Base-by-base conservation (phyloP, 1,140 invertebrate species). In the Galleria mellonella region DNA sequence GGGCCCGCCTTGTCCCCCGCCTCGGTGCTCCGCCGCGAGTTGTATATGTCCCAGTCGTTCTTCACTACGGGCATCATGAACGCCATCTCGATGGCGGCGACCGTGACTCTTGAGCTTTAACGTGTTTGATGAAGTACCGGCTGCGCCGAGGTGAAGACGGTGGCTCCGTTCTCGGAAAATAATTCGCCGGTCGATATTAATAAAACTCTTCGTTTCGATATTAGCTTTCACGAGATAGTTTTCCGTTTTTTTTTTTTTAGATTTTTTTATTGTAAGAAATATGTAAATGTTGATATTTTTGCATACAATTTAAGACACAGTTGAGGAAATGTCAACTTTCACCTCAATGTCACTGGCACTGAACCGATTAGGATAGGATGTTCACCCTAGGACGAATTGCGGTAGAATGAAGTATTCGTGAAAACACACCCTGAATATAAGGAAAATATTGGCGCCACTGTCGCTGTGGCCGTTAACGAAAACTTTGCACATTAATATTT, bases 31-130 rank as follows among this genome's bases (percentile, higher is more conserved):
- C 93, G 89, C 77, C 93, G 92, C 46, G 91, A 92, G 86, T 94
- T 94, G 88, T 96, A 96, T 75, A 96, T 96, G 75, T 96, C 93
- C 89, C 93, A 96, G 83, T 96, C 94, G 85, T 96, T 96, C 89
- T 95, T 96, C 77, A 96, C 91, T 52, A 96, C 94, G 30, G 94
- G 94, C 93, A 96, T 95, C 94, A 96, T 96, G 86, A 96, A 96
- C 87, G 94, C 94, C 94, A 96, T 96, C 76, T 89, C 78, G 68
- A 60, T 72, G 75, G 58, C 56, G 63, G 60, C 40, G 56, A 73
- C 74, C 70, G 73, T 74, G 57, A 56, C 65, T 81, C 78, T 70
- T 75, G 48, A 43, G 62, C 58, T 53, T 72, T 66, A 79, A 83
- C 78, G 81, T 84, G 72, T 82, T 83, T 73, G 72, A 60, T 59